Evolutionary conservation across 2,797 vertebrate genomes (phyloP).

Genomic region (Hydrophis major): DNA sequence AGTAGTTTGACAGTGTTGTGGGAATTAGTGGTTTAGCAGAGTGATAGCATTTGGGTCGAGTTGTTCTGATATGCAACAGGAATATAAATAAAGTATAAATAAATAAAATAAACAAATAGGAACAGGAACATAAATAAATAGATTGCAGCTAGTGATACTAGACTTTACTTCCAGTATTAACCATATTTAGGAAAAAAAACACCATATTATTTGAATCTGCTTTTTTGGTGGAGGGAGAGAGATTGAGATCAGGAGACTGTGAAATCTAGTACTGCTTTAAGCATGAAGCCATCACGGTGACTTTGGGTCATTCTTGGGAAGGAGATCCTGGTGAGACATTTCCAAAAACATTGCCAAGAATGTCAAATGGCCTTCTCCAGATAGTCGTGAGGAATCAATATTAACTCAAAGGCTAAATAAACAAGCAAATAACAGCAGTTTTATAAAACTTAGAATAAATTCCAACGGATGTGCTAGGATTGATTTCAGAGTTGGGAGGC

Average conservation of each 20-base stretch:
- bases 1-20: too few species aligned
- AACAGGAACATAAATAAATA: not conserved
- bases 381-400: not conserved
- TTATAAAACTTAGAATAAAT: not conserved
- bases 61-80: too few species aligned
- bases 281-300: not conserved
- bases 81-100: too few species aligned
- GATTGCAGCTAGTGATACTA: not conserved
- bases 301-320: not conserved
- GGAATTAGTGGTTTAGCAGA: too few species aligned
- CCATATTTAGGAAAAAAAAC: not conserved
- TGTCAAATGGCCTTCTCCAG: not conserved
- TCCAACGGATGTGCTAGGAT: not conserved
- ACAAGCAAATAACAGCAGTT: not conserved
- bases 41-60: too few species aligned
- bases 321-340: not conserved
- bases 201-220: not conserved
- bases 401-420: not conserved
- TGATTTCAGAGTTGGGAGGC: not conserved
- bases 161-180: not conserved
- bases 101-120: not conserved
- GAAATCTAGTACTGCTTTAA: not conserved
- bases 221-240: not conserved
- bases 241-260: not conserved
- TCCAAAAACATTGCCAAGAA: not conserved